These are phyloP conservation scores for Zeuzera pyrina DNA, from an alignment of 2,888 invertebrate genomes.

Conservation along the genomic window DNA sequence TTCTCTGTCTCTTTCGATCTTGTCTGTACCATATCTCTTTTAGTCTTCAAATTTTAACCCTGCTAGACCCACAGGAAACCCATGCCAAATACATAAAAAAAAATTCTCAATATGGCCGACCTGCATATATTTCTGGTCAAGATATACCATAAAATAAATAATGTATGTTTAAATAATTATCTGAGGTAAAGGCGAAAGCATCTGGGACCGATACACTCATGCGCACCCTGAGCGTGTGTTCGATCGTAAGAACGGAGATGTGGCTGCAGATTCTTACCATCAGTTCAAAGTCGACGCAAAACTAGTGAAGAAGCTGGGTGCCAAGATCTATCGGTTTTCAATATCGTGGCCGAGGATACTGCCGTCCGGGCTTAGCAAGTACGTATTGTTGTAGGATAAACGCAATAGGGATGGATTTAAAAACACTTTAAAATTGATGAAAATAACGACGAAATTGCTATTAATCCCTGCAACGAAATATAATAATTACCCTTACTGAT, in stretches of 20 bases:
- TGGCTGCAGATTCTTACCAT: slow-evolving; percentile 79
- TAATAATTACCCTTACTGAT: no score
- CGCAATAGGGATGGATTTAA: no score
- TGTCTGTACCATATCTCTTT: no score
- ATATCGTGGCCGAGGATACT: slow-evolving; percentile 79
- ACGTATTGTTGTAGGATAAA: no score
- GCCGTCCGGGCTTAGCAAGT: slow-evolving; percentile 71
- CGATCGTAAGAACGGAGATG: slow-evolving; percentile 73
- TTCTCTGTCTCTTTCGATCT: no score
- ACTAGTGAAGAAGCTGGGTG: slow-evolving; percentile 69
- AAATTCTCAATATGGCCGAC: no score
- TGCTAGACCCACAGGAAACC: no score
- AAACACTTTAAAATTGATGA: no score
- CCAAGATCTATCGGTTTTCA: slow-evolving; percentile 73
- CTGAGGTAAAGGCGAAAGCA: slow-evolving; percentile 77
- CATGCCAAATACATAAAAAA: no score
- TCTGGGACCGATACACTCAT: slow-evolving; percentile 80
- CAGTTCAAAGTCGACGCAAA: slow-evolving; percentile 74
- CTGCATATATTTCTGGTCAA: not conserved
- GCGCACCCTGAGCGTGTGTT: slow-evolving; percentile 58
- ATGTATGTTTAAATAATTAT: slow-evolving; percentile 4
- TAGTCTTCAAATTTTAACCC: no score
- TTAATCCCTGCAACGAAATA: no score
- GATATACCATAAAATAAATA: not conserved
- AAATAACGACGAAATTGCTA: no score